Conservation (phyloP, 2,888 invertebrate species). For the Quadriops clusia region DNA sequence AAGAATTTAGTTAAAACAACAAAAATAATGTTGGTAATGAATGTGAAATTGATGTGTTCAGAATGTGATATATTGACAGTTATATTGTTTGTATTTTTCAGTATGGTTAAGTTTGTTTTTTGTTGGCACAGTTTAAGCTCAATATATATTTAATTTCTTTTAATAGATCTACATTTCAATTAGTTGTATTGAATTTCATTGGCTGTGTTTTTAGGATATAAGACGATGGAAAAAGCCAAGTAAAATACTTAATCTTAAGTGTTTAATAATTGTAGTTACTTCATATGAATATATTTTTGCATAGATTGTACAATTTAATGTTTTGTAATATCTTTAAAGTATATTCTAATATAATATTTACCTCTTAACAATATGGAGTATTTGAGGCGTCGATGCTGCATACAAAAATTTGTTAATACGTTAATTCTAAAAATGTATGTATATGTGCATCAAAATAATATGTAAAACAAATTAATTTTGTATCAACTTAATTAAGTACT, state of each 20-base stretch:
- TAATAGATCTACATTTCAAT: slow-evolving; percentile 4
- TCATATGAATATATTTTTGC: slow-evolving; percentile 10
- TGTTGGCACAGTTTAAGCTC: slow-evolving; percentile 8
- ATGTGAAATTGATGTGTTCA: slow-evolving; percentile 22
- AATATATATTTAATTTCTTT: slow-evolving; percentile 2
- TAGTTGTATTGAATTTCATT: slow-evolving; percentile 5
- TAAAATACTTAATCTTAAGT: slow-evolving; percentile 10
- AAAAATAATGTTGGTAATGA: too few species aligned
- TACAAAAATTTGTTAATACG: too few species aligned
- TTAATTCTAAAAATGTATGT: too few species aligned
- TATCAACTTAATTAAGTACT: too few species aligned
- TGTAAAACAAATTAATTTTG: too few species aligned
- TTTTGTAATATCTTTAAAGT: too few species aligned
- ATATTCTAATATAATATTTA: too few species aligned
- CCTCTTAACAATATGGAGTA: too few species aligned
- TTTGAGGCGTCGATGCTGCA: too few species aligned
- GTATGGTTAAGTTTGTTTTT: slow-evolving; percentile 15
- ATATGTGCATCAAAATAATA: too few species aligned
- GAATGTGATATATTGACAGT: slow-evolving; percentile 22
- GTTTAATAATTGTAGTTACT: background rate
- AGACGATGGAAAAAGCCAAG: slow-evolving; percentile 9
- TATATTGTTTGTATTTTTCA: slow-evolving; percentile 16
- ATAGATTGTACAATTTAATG: slow-evolving; percentile 8
- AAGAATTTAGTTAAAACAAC: too few species aligned
- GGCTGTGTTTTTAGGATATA: slow-evolving; percentile 8